Base-by-base conservation (phyloP, 1,140 invertebrate genomes). In the Delia radicum region DNA sequence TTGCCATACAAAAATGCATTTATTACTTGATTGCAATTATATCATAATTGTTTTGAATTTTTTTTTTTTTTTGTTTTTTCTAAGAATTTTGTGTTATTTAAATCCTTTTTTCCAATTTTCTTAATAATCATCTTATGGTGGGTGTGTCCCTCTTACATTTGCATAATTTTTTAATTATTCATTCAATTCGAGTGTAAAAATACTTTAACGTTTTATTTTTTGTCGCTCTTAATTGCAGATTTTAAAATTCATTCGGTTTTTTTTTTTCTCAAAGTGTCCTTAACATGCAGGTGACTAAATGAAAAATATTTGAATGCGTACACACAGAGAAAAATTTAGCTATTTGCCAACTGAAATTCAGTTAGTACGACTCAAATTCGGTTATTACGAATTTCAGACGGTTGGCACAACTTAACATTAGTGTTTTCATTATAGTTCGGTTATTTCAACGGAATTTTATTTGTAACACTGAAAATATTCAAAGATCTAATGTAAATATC, bases 121-220 rank as follows among this genome's bases (percentile, higher is more conserved):
- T 65, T 65, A 65, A 65, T 65, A 12, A 63, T 63, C 8, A 24
- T 65, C 15, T n/a, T n/a, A 5, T 28, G 29, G 63, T 67, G 29
- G 63, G 63, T 67, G 63, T 67, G 28, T 67, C 63, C n/a, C 63
- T 67, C 63, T 29, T 67, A 67, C 27, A 65, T 67, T 67, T 67
- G 29, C 63, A 67, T 67, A 67, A 67, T 67, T 67, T 31, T 31
- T 67, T 67, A 67, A 67, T 67, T 67, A 67, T 67, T 67, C 63
- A 18, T 18, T 15, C 63, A 67, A 67, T 67, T 67, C 48, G 48
- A 55, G 48, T 67, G 28, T 67, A 31, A 67, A n/a, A n/a, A 67
- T n/a, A n/a, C n/a, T n/a, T n/a, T n/a, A n/a, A n/a, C n/a, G n/a
- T n/a, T n/a, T n/a, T n/a, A n/a, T n/a, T n/a, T n/a, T n/a, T n/a